Percentiles rank a stretch among this genome's conserved stretches.
Evolutionary conservation across 2,888 invertebrate species (phyloP).

Genomic region (Limnephilus lunatus): DNA sequence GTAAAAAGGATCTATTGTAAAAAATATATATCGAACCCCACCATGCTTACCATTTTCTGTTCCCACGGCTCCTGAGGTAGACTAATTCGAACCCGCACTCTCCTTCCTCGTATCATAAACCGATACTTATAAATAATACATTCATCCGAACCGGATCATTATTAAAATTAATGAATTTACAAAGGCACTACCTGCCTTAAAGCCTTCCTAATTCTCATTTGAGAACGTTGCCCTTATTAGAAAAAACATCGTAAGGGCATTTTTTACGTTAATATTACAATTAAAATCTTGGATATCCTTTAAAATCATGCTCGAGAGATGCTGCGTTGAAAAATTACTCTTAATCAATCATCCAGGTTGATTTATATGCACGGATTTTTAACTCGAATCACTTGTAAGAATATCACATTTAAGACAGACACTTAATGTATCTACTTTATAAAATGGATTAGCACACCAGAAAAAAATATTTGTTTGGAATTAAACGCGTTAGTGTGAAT

Average conservation of each 20-base stretch:
- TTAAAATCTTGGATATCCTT: slow-evolving; percentile 16
- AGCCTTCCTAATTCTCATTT: background rate
- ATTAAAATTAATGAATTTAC: background rate
- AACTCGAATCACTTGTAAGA: background rate
- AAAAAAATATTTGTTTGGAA: background rate
- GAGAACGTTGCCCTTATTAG: background rate
- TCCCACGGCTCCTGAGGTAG: background rate
- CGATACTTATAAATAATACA: background rate
- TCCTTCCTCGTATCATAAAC: background rate
- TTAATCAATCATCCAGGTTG: slow-evolving; percentile 62
- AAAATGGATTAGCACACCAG: background rate
- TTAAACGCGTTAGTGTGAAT: no score
- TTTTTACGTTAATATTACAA: slow-evolving; percentile 34
- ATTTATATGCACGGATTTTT: slow-evolving; percentile 55
- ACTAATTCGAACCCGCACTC: background rate
- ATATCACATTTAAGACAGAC: background rate
- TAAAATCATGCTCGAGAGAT: background rate
- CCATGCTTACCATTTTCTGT: background rate
- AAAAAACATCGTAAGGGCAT: background rate
- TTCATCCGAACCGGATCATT: background rate
- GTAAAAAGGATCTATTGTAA: no score
- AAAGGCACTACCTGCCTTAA: background rate
- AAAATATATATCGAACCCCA: background rate
- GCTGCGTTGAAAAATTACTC: slow-evolving; percentile 60
- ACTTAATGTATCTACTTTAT: background rate